Conservation (phyloP, 2,113 vertebrate species). For the Rhinolophus sinicus region DNA sequence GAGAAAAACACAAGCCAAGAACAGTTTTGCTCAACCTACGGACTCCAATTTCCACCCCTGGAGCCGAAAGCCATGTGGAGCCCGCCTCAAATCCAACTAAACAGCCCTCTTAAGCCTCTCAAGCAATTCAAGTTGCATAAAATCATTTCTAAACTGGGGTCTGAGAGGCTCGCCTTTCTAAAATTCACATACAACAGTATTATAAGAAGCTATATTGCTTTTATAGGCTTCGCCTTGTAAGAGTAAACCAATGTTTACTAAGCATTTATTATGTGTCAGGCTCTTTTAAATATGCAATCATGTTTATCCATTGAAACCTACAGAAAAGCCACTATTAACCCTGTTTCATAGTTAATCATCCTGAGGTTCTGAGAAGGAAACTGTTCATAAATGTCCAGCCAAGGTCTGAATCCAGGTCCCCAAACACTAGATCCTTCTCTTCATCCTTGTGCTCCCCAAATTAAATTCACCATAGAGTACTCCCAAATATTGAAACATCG, state of each 20-base stretch:
- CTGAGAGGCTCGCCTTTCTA: background rate
- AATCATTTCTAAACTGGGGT: background rate
- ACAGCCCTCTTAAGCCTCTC: background rate
- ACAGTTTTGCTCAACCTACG: background rate
- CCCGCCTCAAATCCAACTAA: background rate
- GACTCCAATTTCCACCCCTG: background rate
- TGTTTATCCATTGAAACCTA: background rate
- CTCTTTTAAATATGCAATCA: slow-evolving; percentile 7
- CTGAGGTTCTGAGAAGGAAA: background rate
- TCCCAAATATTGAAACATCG: background rate
- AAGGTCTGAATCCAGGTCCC: background rate
- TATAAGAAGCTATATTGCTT: background rate
- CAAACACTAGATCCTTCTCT: background rate
- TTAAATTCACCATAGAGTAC: background rate
- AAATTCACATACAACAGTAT: background rate
- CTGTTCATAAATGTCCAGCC: background rate
- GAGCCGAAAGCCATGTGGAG: background rate
- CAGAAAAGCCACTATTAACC: background rate
- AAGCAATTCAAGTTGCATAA: background rate
- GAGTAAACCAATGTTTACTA: background rate
- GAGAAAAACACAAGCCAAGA: background rate
- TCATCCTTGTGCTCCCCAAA: background rate
- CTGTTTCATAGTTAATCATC: background rate
- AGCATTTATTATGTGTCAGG: background rate
- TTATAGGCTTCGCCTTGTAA: background rate